Conservation (phyloP, 2,797 vertebrate species). For the Oreochromis grahami region DNA sequence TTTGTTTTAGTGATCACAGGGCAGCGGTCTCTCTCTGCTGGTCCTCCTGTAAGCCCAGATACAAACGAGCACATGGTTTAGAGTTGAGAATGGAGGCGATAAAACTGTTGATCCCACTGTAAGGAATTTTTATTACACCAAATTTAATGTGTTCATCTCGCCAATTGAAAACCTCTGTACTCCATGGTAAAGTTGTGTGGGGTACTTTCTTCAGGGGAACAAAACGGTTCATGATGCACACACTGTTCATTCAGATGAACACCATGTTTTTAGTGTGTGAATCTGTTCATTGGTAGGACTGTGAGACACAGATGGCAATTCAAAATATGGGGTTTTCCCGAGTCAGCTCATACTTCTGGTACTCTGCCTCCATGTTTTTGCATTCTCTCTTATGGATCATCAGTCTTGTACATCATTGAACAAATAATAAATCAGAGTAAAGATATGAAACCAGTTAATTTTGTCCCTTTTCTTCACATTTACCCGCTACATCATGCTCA, state of each 20-base stretch:
- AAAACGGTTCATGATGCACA: not conserved
- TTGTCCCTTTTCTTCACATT: not conserved
- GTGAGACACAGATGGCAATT: not conserved
- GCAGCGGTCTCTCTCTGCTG: conserved; percentile 7
- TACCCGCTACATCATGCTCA: not conserved
- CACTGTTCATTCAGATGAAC: not conserved
- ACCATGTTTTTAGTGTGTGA: not conserved
- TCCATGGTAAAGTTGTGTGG: not conserved
- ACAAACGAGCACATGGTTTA: conserved; percentile 1
- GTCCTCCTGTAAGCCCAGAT: not conserved
- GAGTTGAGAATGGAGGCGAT: not conserved
- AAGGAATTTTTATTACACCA: not conserved
- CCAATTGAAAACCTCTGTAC: not conserved
- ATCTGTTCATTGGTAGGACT: not conserved
- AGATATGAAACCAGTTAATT: not conserved
- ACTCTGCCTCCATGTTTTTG: conserved; percentile 26
- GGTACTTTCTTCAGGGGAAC: not conserved
- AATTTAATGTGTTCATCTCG: not conserved
- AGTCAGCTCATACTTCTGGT: conserved; percentile 8
- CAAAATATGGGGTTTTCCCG: not conserved
- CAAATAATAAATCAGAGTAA: conserved; percentile 59
- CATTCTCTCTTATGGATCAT: conserved; percentile 29
- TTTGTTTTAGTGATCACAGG: not conserved
- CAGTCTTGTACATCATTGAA: conserved; percentile 47
- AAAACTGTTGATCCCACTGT: not conserved